A percentile compares a stretch with the other conserved stretches of the same genome.
phyloP scores from a whole-genome alignment of 1,140 invertebrate species.

The Caenorhabditis inopinata region DNA sequence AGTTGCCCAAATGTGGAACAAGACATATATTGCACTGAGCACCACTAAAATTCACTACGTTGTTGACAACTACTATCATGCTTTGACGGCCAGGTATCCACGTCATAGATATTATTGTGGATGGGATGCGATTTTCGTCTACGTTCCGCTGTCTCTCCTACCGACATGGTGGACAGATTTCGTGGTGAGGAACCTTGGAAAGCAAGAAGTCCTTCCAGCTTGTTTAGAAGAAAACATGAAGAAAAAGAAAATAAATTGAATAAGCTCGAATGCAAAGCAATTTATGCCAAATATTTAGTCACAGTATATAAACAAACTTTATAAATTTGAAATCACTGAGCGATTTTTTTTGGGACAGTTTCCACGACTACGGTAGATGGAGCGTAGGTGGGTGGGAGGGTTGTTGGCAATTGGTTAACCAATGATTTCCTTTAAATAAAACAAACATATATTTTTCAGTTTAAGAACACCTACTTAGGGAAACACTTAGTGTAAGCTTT shows the following conservation, averaged over 20 bases:
- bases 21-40: slow-evolving; percentile 38
- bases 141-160: slow-evolving; percentile 55
- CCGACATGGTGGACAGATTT: slow-evolving; percentile 37
- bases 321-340: no score
- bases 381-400: slow-evolving; percentile 2
- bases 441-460: neutral
- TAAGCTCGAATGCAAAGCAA: neutral
- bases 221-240: slow-evolving; percentile 4
- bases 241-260: neutral
- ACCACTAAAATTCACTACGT: slow-evolving; percentile 54
- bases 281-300: neutral
- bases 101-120: slow-evolving; percentile 48
- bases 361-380: neutral
- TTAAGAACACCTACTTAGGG: neutral
- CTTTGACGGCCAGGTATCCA: slow-evolving; percentile 57
- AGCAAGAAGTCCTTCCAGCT: neutral
- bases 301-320: slow-evolving; percentile 2
- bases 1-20: slow-evolving; percentile 58
- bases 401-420: neutral
- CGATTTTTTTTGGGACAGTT: no score
- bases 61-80: slow-evolving; percentile 61
- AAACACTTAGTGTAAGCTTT: slow-evolving; percentile 9
- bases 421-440: neutral
- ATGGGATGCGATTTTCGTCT: slow-evolving; percentile 58
- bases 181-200: neutral